phyloP scores from a whole-genome alignment of 2,797 vertebrate genomes.

The Danio tinwini region DNA sequence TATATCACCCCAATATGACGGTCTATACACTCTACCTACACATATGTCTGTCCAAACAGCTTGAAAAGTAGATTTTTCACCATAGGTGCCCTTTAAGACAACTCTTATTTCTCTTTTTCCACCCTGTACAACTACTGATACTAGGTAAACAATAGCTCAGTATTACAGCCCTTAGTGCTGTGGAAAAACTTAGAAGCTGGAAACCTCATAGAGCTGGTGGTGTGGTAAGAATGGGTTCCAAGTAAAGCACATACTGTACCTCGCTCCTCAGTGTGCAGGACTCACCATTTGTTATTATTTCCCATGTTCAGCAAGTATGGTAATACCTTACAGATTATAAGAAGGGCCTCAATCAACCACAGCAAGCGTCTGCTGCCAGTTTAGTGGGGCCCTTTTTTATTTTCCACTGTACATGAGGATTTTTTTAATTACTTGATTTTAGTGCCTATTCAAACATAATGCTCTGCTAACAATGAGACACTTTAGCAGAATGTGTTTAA shows the following conservation, averaged over 20 bases:
- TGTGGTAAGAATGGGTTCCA: slow-evolving; percentile 70
- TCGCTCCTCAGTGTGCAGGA: slow-evolving; percentile 67
- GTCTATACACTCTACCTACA: no score
- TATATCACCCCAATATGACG: no score
- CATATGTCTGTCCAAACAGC: no score
- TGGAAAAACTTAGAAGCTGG: slow-evolving; percentile 69
- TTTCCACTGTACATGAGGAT: slow-evolving; percentile 71
- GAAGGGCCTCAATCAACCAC: slow-evolving; percentile 58
- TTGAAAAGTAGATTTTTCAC: no score
- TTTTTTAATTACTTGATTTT: slow-evolving; percentile 39
- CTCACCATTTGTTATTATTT: slow-evolving; percentile 80
- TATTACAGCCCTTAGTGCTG: slow-evolving; percentile 50
- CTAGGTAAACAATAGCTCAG: slow-evolving; percentile 61
- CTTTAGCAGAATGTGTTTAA: neutral
- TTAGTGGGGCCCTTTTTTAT: slow-evolving; percentile 70
- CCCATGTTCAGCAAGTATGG: slow-evolving; percentile 79
- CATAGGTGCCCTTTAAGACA: no score
- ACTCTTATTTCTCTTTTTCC: slow-evolving; percentile 27
- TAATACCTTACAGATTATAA: slow-evolving; percentile 81
- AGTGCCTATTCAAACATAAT: neutral
- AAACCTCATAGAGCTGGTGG: slow-evolving; percentile 61
- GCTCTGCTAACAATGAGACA: neutral
- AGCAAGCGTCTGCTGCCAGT: slow-evolving; percentile 58
- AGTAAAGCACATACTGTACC: slow-evolving; percentile 69
- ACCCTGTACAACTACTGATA: slow-evolving; percentile 37